phyloP scores from a whole-genome alignment of 2,113 vertebrate species.

The Actenoides lindsayi region DNA sequence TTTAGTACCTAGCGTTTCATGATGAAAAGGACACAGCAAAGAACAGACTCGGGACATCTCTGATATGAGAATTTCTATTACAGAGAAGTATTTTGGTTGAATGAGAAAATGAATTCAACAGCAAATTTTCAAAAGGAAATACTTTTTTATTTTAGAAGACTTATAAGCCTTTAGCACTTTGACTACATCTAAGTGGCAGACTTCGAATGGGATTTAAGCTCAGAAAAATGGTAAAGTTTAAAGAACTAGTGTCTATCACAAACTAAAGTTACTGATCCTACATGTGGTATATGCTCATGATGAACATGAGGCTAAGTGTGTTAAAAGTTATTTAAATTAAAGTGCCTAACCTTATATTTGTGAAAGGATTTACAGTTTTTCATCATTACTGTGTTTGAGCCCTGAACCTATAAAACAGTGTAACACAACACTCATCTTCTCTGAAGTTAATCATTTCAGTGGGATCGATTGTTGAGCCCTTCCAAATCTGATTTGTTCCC shows the following conservation, averaged over 20 bases:
- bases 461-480: fast-evolving
- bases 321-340: neutral
- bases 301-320: fast-evolving
- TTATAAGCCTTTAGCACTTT: neutral
- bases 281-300: fast-evolving
- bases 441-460: neutral
- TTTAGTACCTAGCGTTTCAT: neutral
- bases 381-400: neutral
- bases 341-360: neutral
- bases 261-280: neutral
- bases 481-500: neutral
- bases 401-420: neutral
- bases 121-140: neutral
- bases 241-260: neutral
- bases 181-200: fast-evolving
- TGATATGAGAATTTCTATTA: neutral
- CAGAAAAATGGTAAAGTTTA: neutral
- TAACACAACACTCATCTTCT: neutral
- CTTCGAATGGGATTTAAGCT: neutral
- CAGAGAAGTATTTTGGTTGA: neutral
- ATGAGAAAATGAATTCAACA: neutral
- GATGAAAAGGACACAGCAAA: neutral
- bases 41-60: neutral
- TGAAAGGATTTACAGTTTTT: neutral
- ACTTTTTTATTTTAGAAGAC: neutral